Base-by-base conservation (phyloP, 1,140 invertebrate genomes). In the Drosophila littoralis region DNA sequence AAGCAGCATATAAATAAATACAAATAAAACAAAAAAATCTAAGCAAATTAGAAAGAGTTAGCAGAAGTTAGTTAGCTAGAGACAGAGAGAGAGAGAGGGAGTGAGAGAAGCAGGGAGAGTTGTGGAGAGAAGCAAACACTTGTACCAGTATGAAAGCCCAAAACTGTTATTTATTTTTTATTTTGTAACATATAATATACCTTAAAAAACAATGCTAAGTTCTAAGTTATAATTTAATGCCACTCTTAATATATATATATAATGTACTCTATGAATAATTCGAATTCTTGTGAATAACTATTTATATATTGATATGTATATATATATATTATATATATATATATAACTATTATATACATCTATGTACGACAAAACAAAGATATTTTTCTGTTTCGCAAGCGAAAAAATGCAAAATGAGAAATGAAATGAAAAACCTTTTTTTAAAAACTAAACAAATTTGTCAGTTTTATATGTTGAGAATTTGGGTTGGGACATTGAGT, bases 91-190 rank as follows among this genome's bases (percentile, higher is more conserved):
- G 32, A 45, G 38, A 59, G 45, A 48, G 50, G 55, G 15, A 57
- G 10, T n/a, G 32, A 10, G 17, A 28, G 50, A 72, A 40, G 35
- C 9, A 51, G 42, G 32, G 51, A 51, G 2, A 57, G 10, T 12
- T n/a, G 10, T n/a, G 42, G 69, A 28, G n/a, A 38, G 22, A 33
- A 42, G 28, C 2, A 48, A 67, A 60, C 83, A 90, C 86, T 70
- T 90, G 84, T 89, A 89, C 84, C 84, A 89, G 84, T 89, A 90
- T 89, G 51, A 84, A 90, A 81, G 76, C 89, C 89, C 85, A 91
- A 91, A 91, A 84, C 84, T 91, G 89, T 91, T 91, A 91, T 91
- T 91, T 91, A 91, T 85, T 91, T 90, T 84, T 91, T 72, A 91
- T 91, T 91, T 91, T 91, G 80, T 74, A 61, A 48, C 35, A 42